Evolutionary conservation across 2,113 vertebrate genomes (phyloP).

Genomic region (Myiopsitta monachus): DNA sequence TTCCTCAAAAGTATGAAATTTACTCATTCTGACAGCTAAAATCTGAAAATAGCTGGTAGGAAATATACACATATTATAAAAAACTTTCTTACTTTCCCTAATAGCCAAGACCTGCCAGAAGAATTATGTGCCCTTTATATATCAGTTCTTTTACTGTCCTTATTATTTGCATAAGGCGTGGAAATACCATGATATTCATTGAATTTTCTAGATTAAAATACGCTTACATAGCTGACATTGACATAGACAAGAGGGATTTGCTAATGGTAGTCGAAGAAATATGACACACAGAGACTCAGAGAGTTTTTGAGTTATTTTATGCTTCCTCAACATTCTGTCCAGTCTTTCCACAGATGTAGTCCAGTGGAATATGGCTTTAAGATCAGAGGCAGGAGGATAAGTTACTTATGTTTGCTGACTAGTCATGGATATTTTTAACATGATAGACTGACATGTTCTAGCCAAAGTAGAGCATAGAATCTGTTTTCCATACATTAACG

Average conservation of each 20-base stretch:
- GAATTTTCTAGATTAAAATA: not conserved
- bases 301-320: not conserved
- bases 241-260: not conserved
- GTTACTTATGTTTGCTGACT: not conserved
- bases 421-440: not conserved
- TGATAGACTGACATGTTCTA: not conserved
- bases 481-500: not conserved
- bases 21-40: conserved; percentile 42
- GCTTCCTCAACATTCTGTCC: not conserved
- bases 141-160: not conserved
- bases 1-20: not conserved
- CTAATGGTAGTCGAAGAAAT: not conserved
- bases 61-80: not conserved
- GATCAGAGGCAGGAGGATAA: not conserved
- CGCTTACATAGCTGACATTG: not conserved
- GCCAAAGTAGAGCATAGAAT: not conserved
- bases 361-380: not conserved
- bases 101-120: not conserved
- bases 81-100: not conserved
- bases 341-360: not conserved
- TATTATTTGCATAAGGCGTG: not conserved
- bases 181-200: not conserved
- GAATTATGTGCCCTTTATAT: not conserved
- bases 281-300: not conserved
- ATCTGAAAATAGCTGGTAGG: not conserved